phyloP scores from a whole-genome alignment of 2,888 invertebrate species.

The Hymenopus coronatus region DNA sequence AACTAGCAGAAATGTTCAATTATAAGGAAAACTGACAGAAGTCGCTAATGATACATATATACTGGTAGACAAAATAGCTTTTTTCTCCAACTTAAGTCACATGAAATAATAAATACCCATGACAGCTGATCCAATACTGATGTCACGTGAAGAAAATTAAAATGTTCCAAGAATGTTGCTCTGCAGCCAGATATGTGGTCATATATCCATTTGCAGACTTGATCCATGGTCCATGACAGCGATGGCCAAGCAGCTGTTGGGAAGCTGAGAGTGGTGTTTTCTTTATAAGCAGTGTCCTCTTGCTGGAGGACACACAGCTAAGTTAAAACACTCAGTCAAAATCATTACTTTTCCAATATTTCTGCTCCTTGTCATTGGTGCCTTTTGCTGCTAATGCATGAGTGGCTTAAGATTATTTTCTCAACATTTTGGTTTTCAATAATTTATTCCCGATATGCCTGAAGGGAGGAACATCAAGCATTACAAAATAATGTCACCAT shows the following conservation, averaged over 20 bases:
- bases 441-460: too few relatives aligned
- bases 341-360: not conserved
- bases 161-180: not conserved
- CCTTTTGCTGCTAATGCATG: not conserved
- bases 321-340: not conserved
- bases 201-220: not conserved
- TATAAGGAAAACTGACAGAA: not conserved
- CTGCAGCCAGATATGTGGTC: not conserved
- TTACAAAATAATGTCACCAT: too few relatives aligned
- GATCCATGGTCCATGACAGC: not conserved
- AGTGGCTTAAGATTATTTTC: slow-evolving; percentile 2
- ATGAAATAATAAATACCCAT: not conserved
- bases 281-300: not conserved
- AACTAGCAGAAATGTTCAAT: not conserved
- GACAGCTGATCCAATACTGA: not conserved
- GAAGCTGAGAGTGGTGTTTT: not conserved
- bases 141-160: not conserved
- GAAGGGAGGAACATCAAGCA: too few relatives aligned
- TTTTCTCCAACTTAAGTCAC: not conserved
- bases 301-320: not conserved
- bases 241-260: too few relatives aligned
- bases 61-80: not conserved
- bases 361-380: not conserved
- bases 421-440: not conserved
- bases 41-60: not conserved